Base-by-base conservation (phyloP, 2,797 vertebrate genomes). In the Amphiprion clarkii region DNA sequence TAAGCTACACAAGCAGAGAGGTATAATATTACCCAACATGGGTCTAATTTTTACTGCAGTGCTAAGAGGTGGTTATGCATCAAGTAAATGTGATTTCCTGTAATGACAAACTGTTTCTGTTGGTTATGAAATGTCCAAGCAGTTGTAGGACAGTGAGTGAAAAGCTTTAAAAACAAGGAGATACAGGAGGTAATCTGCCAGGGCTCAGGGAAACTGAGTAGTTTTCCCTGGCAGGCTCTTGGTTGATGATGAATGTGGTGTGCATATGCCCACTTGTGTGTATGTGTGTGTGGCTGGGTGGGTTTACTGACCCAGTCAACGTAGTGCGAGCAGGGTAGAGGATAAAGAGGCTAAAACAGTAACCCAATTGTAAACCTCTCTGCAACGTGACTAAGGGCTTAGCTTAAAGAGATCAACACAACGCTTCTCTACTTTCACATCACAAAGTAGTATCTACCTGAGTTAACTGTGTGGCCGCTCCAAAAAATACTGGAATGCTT, bases 201-300 rank as follows among this genome's bases (percentile, higher is more conserved):
- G 44, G 23, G 61, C 48, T 77, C 36, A 1, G 1, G 68, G 71
- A 69, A 67, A 65, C 40, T 19, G 48, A 78, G 59, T 23, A 65
- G 33, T 39, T 10, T 10, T 58, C 13, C 42, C 54, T 69, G 74
- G 78, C 83, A 83, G 72, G 66, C 68, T 48, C 36, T n/a, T 12
- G 57, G 59, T 40, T 40, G 48, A 69, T 76, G 74, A 88, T 80
- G 66, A 78, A 83, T 85, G 71, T 44, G 23, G 17, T n/a, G 23
- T 57, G 17, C 1, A 11, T 39, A 42, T 53, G 42, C 17, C 8
- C 10, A 23, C 33, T 16, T 56, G 64, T 8, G 19, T 49, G 61
- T 44, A 16, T 53, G n/a, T 23, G 42, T 72, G 55, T 61, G 54
- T 56, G 25, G 55, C 48, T 27, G n/a, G 42, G 33, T 44, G 59